Evolutionary conservation across 2,797 vertebrate genomes (phyloP).

Genomic region (Anguilla anguilla): DNA sequence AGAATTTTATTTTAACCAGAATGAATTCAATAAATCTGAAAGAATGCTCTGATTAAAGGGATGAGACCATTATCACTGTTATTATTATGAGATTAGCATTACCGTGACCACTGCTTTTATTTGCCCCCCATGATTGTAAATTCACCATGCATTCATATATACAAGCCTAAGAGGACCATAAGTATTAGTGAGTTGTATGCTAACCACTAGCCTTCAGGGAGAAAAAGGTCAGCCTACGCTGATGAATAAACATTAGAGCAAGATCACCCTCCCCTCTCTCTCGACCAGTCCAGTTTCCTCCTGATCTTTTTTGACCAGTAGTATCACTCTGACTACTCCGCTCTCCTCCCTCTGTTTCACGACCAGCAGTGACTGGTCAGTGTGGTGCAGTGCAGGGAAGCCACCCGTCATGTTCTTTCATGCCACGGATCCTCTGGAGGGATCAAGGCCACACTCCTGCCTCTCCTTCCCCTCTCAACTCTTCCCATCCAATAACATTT

Average conservation of each 20-base stretch:
- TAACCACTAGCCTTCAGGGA: neutral
- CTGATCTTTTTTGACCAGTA: neutral
- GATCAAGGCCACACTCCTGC: neutral
- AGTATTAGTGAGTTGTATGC: neutral
- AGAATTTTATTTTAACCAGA: slow-evolving; percentile 15
- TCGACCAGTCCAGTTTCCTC: neutral
- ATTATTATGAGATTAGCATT: slow-evolving; percentile 1
- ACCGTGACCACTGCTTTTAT: neutral
- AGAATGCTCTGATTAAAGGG: neutral
- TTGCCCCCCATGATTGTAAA: neutral
- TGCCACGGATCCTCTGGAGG: neutral
- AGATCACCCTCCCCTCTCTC: neutral
- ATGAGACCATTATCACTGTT: neutral
- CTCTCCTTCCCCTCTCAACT: neutral
- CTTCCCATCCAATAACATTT: neutral
- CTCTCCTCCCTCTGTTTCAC: neutral
- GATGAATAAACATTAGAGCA: neutral
- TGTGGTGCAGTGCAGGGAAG: neutral
- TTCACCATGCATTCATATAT: neutral
- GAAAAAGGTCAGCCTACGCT: neutral
- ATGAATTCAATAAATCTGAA: slow-evolving; percentile 5
- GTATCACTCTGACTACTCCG: neutral
- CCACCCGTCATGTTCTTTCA: neutral
- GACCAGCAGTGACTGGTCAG: neutral
- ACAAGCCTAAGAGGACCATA: neutral